Evolutionary conservation across 2,113 vertebrate genomes (phyloP).

Genomic region (Gymnogyps californianus): DNA sequence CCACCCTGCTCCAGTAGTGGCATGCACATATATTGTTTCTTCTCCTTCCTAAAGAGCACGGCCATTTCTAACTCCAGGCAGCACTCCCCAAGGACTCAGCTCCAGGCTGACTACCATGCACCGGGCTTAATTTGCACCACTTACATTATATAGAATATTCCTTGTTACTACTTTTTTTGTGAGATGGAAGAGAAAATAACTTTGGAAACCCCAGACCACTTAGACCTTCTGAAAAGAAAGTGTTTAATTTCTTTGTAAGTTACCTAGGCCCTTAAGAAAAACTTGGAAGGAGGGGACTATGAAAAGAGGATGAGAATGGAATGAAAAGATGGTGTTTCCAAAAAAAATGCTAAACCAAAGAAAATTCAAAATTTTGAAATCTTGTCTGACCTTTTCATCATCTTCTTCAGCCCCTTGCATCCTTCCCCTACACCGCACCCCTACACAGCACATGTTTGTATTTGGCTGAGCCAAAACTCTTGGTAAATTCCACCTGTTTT

Average conservation of each 20-base stretch:
- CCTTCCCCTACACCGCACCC: rapidly evolving
- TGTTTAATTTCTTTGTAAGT: neutral
- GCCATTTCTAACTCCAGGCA: neutral
- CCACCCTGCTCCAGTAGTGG: neutral
- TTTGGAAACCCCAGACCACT: neutral
- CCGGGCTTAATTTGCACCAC: neutral
- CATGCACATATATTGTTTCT: neutral
- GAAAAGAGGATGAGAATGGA: neutral
- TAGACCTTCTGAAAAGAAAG: neutral
- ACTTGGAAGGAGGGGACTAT: neutral
- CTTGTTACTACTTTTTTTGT: neutral
- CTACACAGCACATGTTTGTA: neutral
- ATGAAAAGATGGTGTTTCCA: neutral
- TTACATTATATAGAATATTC: neutral
- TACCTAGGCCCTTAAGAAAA: neutral
- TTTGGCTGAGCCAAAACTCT: neutral
- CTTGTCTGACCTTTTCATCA: neutral
- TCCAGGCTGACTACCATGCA: neutral
- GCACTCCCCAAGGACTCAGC: neutral
- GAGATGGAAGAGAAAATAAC: neutral
- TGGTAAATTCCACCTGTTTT: neutral
- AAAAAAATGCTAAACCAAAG: neutral
- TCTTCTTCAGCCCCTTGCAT: neutral
- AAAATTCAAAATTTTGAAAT: neutral
- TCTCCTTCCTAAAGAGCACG: neutral